phyloP scores from a whole-genome alignment of 2,113 vertebrate genomes.

The Enhydra lutris region DNA sequence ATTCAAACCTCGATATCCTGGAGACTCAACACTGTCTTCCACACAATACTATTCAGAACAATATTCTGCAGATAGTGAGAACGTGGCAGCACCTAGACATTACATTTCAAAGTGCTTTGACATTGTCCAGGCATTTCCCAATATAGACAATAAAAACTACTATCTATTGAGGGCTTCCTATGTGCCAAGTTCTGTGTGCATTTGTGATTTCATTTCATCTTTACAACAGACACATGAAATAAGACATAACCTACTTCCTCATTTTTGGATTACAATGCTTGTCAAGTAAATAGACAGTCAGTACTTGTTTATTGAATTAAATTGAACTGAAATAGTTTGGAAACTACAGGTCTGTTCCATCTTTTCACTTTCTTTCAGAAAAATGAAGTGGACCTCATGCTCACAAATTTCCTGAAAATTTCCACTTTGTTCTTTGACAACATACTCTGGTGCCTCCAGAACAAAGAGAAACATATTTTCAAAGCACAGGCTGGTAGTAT shows the following conservation, averaged over 20 bases:
- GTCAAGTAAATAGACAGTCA: background rate
- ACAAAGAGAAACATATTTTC: slow-evolving; percentile 59
- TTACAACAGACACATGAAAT: background rate
- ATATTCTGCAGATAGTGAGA: background rate
- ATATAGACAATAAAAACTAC: background rate
- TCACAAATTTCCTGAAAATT: slow-evolving; percentile 45
- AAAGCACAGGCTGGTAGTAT: background rate
- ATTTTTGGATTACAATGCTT: background rate
- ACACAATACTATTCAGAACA: background rate
- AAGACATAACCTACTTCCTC: background rate
- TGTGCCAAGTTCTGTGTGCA: background rate
- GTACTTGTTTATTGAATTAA: slow-evolving; percentile 18
- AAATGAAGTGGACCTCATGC: background rate
- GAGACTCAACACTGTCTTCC: background rate
- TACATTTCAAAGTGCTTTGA: background rate
- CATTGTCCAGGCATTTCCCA: background rate
- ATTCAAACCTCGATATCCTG: background rate
- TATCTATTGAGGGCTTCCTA: background rate
- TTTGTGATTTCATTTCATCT: background rate
- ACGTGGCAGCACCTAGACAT: background rate
- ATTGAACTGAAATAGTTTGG: slow-evolving; percentile 15
- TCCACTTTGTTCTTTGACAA: slow-evolving; percentile 37
- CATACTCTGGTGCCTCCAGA: slow-evolving; percentile 32
- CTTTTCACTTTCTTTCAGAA: slow-evolving; percentile 1
- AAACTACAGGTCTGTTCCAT: background rate